Conservation (phyloP, 2,888 invertebrate species). For the Anoncus sp. region DNA sequence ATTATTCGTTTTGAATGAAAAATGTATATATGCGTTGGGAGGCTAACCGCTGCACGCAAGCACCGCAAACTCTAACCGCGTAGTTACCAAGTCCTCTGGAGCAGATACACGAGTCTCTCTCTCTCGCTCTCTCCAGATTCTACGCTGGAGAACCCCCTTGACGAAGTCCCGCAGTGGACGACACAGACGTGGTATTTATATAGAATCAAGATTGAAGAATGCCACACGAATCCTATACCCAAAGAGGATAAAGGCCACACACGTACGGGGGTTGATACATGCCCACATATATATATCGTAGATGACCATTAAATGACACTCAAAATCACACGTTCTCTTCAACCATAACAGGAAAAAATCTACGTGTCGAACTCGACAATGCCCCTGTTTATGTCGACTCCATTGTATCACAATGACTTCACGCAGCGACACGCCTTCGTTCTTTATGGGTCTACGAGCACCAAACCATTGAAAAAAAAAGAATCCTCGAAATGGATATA, state of each 20-base stretch:
- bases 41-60: not conserved
- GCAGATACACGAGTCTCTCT: no score
- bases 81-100: not conserved
- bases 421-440: slow-evolving; percentile 49
- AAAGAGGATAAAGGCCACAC: slow-evolving; percentile 47
- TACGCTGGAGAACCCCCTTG: slow-evolving; percentile 28
- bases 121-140: slow-evolving; percentile 1
- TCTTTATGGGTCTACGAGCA: no score
- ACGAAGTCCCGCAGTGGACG: slow-evolving; percentile 35
- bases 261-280: not conserved
- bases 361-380: slow-evolving; percentile 53
- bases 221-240: slow-evolving; percentile 8
- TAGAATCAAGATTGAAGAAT: slow-evolving; percentile 16
- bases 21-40: not conserved
- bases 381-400: slow-evolving; percentile 50
- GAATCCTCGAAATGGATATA: slow-evolving; percentile 29
- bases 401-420: slow-evolving; percentile 30
- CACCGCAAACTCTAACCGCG: not conserved
- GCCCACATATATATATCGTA: slow-evolving; percentile 16
- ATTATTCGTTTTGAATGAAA: not conserved
- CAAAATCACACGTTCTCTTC: slow-evolving; percentile 43
- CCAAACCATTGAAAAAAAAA: slow-evolving; percentile 29
- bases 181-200: slow-evolving; percentile 18
- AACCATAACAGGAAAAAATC: slow-evolving; percentile 15
- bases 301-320: slow-evolving; percentile 61